Base-by-base conservation (phyloP, 2,888 invertebrate species). In the Pterostichus niger region DNA sequence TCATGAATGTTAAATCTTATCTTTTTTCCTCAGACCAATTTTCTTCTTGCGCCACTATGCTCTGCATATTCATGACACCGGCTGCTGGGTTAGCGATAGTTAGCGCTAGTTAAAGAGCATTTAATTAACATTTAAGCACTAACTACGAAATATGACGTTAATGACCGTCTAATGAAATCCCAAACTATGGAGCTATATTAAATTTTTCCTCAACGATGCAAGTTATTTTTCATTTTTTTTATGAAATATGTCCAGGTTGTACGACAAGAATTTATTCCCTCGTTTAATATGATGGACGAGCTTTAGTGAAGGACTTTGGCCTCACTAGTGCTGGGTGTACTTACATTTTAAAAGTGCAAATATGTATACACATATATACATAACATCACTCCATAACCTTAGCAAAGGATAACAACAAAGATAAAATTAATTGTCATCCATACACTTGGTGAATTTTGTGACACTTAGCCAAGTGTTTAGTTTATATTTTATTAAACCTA, bases 51-150 rank as follows among this genome's bases (percentile, higher is more conserved):
- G 13, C 13, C 5, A 13, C 49, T n/a, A 13, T 49, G 0, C n/a
- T n/a, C 49, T 49, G 49, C 49, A 49, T 49, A 49, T 49, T 49
- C 49, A 49, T 49, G 13, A 49, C 10, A 49, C 13, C 49, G n/a
- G 11, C 49, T 40, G 49, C 49, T 49, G 11, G 13, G 49, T 49
- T 49, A 49, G n/a, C 3, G 49, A 49, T 49, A 49, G 49, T 49
- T 49, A 49, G 49, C 49, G 49, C n/a, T 49, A 49, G 49, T 2
- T 59, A 59, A 59, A 59, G 9, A 11, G 11, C 24, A 11, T 59
- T 59, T 59, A 31, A 59, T 59, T 59, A 59, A 1, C 31, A 59
- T 59, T 59, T 59, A 40, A 54, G 54, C 54, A 54, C 17, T 54
- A 59, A 59, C 59, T 24, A 59, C 24, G 49, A 49, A 49, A 49